Evolutionary conservation across 2,113 vertebrate species (phyloP).

Genomic region (Larimichthys crocea): DNA sequence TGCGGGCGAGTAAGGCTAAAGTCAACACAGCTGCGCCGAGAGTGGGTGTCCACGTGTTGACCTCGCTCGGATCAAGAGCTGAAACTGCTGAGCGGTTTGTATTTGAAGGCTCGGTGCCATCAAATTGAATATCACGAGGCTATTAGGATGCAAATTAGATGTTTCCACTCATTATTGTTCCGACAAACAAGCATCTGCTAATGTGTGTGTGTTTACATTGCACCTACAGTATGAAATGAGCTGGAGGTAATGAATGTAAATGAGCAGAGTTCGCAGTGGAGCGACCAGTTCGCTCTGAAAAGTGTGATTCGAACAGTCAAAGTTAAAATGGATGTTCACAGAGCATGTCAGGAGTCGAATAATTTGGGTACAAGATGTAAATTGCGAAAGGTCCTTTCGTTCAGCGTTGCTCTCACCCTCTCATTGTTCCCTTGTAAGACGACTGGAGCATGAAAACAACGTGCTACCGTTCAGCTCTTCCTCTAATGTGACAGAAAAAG

Average conservation of each 20-base stretch:
- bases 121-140: slow-evolving; percentile 35
- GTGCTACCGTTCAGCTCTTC: slow-evolving; percentile 31
- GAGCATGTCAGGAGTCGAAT: not conserved
- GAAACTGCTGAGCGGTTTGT: slow-evolving; percentile 13
- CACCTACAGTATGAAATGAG: slow-evolving; percentile 28
- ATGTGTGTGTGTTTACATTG: slow-evolving; percentile 42
- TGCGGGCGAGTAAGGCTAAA: not conserved
- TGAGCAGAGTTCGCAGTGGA: slow-evolving; percentile 7
- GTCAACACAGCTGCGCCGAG: not conserved
- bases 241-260: slow-evolving; percentile 41
- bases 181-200: slow-evolving; percentile 45
- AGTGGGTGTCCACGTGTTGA: slow-evolving; percentile 17
- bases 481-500: slow-evolving; percentile 39
- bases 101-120: slow-evolving; percentile 9
- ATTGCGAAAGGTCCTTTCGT: not conserved
- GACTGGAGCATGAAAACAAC: slow-evolving; percentile 30
- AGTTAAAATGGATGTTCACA: slow-evolving; percentile 12
- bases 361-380: slow-evolving; percentile 9
- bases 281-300: not conserved
- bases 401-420: not conserved
- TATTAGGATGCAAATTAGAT: slow-evolving; percentile 54
- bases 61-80: slow-evolving; percentile 6
- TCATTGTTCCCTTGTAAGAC: slow-evolving; percentile 29
- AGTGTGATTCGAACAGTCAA: not conserved
- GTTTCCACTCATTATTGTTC: slow-evolving; percentile 53